A percentile compares a stretch with the other conserved stretches of the same genome.
Conservation (phyloP, 2,797 vertebrate genomes). For the Percopsis omiscomaycus region DNA sequence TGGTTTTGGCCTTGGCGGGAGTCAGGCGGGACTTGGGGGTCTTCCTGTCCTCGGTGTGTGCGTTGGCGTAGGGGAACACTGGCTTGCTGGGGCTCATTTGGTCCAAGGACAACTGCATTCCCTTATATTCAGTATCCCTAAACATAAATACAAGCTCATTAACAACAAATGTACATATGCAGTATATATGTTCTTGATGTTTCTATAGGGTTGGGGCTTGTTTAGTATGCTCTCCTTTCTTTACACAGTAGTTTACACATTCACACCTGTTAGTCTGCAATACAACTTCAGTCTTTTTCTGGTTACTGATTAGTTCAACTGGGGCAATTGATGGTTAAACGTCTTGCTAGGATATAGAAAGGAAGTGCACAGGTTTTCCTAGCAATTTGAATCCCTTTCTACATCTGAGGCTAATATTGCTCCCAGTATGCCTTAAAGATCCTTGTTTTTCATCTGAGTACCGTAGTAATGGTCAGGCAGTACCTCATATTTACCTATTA, state of each 20-base stretch:
- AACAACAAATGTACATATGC: not conserved
- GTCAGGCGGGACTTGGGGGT: conserved; percentile 84
- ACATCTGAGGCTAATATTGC: not conserved
- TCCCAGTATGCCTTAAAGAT: not conserved
- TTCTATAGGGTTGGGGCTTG: not conserved
- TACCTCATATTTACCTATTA: conserved; percentile 34
- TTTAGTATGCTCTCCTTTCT: not conserved
- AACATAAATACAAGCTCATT: conserved; percentile 24
- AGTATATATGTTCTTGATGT: conserved; percentile 19
- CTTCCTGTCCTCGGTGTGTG: conserved; percentile 86
- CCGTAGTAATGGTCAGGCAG: not conserved
- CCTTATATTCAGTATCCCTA: conserved; percentile 94
- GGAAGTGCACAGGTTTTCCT: too few relatives aligned
- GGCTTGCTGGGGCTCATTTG: conserved; percentile 91
- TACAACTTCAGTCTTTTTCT: not conserved
- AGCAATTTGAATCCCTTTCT: too few relatives aligned
- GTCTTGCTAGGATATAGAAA: conserved; percentile 15
- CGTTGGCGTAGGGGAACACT: conserved; percentile 84
- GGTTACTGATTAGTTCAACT: not conserved
- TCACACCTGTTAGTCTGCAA: conserved; percentile 2
- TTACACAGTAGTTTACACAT: not conserved
- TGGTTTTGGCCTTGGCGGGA: conserved; percentile 85
- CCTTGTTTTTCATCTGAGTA: not conserved
- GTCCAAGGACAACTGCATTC: conserved; percentile 92
- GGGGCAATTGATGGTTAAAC: not conserved